phyloP scores from a whole-genome alignment of 2,888 invertebrate genomes.

The Phengaris alcon region DNA sequence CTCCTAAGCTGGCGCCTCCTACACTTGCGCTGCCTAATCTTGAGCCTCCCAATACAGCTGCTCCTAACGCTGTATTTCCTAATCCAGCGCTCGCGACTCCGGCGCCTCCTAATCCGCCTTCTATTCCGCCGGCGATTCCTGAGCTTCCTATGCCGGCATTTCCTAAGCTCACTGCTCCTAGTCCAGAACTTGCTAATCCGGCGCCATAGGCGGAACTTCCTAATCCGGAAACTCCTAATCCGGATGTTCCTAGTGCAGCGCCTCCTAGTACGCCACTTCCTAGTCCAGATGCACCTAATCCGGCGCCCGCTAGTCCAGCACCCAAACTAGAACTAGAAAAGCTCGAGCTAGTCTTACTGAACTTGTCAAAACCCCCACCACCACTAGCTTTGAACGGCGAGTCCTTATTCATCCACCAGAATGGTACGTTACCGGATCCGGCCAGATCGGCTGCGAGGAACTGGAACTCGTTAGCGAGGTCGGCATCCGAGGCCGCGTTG shows the following conservation, averaged over 20 bases:
- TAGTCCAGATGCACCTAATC: conserved; percentile 37
- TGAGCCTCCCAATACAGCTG: not conserved
- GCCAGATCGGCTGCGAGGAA: conserved; percentile 62
- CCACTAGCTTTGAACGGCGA: conserved; percentile 77
- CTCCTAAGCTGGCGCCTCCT: conserved; percentile 26
- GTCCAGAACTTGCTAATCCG: not conserved
- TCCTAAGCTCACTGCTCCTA: not conserved
- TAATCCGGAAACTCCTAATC: not conserved
- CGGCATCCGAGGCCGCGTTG: conserved; percentile 55
- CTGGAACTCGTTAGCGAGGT: conserved; percentile 56
- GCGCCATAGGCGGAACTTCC: conserved; percentile 5
- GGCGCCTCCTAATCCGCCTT: conserved; percentile 15
- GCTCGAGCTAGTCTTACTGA: conserved; percentile 56
- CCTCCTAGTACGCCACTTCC: conserved; percentile 5
- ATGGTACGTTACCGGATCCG: conserved; percentile 60
- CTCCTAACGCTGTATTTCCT: conserved; percentile 1
- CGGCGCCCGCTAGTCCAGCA: conserved; percentile 41
- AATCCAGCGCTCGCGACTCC: not conserved
- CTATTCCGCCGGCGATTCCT: not conserved
- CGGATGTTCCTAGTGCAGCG: conserved; percentile 3
- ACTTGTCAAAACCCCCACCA: conserved; percentile 57
- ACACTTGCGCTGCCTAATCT: conserved; percentile 3
- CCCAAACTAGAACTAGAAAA: conserved; percentile 47
- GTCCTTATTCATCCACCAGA: conserved; percentile 81
- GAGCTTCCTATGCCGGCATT: not conserved